Percentiles rank a stretch among this genome's conserved stretches.
These are phyloP conservation scores for Tinea trinotella DNA, from an alignment of 2,888 invertebrate species.

Conservation along the genomic window DNA sequence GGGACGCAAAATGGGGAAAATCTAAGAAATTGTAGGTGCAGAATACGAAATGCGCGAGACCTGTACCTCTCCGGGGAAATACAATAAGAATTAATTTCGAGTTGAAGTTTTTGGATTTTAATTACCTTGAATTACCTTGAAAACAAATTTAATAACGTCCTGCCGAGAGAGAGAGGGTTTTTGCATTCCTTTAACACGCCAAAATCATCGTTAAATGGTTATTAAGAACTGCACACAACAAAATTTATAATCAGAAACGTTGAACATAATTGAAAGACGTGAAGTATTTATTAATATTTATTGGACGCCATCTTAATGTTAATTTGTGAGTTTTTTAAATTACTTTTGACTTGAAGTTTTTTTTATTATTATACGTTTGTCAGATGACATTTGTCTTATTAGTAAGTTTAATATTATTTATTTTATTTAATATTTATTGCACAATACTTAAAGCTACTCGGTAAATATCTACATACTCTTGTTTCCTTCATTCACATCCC, in stretches of 20 bases:
- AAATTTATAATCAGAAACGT: conserved; percentile 4
- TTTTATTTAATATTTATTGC: too few species aligned
- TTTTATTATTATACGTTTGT: too few species aligned
- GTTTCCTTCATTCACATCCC: too few species aligned
- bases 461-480: too few species aligned
- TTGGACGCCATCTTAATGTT: not conserved
- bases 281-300: conserved; percentile 1
- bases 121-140: too few species aligned
- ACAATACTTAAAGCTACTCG: too few species aligned
- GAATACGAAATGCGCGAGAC: conserved; percentile 22
- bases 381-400: too few species aligned
- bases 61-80: conserved; percentile 15
- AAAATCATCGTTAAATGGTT: conserved; percentile 15
- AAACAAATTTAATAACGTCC: conserved; percentile 63
- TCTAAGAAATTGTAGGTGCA: conserved; percentile 19
- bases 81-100: conserved; percentile 67
- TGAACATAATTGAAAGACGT: conserved; percentile 1
- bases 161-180: conserved; percentile 14
- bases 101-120: conserved; percentile 69
- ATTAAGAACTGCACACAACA: conserved; percentile 10
- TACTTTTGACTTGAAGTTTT: too few species aligned
- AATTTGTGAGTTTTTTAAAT: not conserved
- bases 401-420: too few species aligned
- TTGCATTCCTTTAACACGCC: not conserved
- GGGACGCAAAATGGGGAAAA: conserved; percentile 21